phyloP scores from a whole-genome alignment of 2,888 invertebrate species.

The Hydroisotoma schaefferi region DNA sequence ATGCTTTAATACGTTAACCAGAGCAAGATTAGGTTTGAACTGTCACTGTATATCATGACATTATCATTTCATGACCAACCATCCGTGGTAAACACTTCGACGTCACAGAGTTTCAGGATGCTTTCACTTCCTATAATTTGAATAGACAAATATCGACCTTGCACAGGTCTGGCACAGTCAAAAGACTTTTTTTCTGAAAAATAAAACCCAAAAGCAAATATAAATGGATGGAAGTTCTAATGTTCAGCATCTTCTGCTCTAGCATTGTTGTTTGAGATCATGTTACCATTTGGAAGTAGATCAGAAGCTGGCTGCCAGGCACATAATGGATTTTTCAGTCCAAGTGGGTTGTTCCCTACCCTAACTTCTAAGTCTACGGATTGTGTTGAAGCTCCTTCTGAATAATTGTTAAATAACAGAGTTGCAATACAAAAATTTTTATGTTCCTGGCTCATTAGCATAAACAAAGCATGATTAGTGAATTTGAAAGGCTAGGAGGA shows the following conservation, averaged over 20 bases:
- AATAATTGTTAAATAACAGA: not conserved
- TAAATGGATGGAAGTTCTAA: no score
- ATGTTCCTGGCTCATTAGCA: not conserved
- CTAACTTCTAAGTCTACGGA: conserved; percentile 51
- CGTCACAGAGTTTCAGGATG: conserved; percentile 83
- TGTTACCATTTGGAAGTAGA: conserved; percentile 13
- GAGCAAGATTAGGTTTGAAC: not conserved
- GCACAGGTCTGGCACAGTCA: conserved; percentile 77
- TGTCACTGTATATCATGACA: no score
- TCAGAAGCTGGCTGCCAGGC: conserved; percentile 89
- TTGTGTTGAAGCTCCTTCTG: conserved; percentile 6
- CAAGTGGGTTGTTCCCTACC: conserved; percentile 74
- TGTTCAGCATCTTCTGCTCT: no score
- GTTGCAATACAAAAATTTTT: not conserved
- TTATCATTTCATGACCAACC: conserved; percentile 58
- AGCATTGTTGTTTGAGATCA: not conserved
- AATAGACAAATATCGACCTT: conserved; percentile 82
- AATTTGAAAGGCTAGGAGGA: no score
- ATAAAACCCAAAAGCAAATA: no score
- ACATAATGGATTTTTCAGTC: conserved; percentile 83
- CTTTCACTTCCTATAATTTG: conserved; percentile 81
- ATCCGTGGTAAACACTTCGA: conserved; percentile 86
- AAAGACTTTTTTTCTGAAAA: conserved; percentile 77
- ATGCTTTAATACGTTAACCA: no score
- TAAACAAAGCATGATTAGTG: not conserved